These are phyloP conservation scores for Podarcis raffonei DNA, from an alignment of 2,113 vertebrate genomes.

Conservation along the genomic window DNA sequence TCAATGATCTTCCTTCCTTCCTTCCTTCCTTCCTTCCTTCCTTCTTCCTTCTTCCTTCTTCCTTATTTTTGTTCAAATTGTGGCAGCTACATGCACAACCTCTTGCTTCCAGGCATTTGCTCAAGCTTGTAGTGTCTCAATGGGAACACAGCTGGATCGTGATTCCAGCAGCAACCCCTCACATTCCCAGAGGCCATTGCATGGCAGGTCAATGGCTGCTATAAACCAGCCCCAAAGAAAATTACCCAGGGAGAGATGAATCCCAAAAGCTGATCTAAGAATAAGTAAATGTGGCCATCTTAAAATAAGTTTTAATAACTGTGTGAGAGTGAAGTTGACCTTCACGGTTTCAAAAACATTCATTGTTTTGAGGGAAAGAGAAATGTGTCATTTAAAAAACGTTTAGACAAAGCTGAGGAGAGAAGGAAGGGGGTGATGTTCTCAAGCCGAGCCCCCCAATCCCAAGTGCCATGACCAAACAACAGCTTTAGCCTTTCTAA, in stretches of 20 bases:
- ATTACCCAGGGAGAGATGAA: constrained; percentile 1
- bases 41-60: no score
- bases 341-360: not conserved
- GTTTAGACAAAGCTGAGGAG: constrained; percentile 17
- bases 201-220: not conserved
- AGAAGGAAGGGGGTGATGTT: constrained; percentile 4
- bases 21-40: not conserved
- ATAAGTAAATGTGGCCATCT: accelerated
- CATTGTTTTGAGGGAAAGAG: constrained; percentile 15
- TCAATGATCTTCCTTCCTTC: not conserved
- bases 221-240: not conserved
- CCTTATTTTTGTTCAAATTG: not conserved
- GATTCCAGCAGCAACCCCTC: not conserved
- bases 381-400: not conserved
- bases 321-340: not conserved
- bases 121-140: not conserved
- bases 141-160: no score
- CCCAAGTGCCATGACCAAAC: not conserved
- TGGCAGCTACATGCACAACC: not conserved
- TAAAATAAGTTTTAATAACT: constrained; percentile 17
- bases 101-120: not conserved
- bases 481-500: constrained; percentile 22
- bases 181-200: not conserved
- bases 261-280: constrained; percentile 38
- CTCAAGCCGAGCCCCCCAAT: not conserved